Evolutionary conservation across 2,113 vertebrate species (phyloP).

Genomic region (Brachyhypopomus occidentalis): DNA sequence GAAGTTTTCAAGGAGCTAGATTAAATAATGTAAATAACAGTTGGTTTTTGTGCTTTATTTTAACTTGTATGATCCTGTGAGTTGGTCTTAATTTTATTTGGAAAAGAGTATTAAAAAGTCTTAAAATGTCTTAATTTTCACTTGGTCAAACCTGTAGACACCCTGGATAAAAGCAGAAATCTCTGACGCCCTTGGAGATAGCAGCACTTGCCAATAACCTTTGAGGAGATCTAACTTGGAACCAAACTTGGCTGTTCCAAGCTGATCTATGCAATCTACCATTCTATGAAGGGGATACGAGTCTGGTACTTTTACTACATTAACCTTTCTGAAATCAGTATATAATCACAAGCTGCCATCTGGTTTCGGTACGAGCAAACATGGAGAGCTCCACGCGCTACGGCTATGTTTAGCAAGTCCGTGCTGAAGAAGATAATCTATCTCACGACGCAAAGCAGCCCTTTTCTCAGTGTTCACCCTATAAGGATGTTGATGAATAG

Average conservation of each 20-base stretch:
- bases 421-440: constrained; percentile 29
- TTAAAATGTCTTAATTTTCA: no score
- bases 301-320: constrained; percentile 1
- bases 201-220: background rate
- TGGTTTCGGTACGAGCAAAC: constrained; percentile 15
- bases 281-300: constrained; percentile 20
- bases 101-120: no score
- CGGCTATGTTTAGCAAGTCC: background rate
- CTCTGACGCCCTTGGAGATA: background rate
- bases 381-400: background rate
- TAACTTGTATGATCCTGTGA: no score
- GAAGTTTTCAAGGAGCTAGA: no score
- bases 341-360: background rate
- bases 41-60: no score
- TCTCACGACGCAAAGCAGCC: background rate
- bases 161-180: background rate
- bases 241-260: background rate
- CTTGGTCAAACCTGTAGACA: no score
- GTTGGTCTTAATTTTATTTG: no score
- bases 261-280: background rate
- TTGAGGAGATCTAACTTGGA: background rate
- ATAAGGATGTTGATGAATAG: background rate
- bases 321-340: constrained; percentile 17
- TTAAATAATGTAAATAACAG: no score
- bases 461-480: background rate